Evolutionary conservation across 2,888 invertebrate species (phyloP).

Genomic region (Thyatira batis): DNA sequence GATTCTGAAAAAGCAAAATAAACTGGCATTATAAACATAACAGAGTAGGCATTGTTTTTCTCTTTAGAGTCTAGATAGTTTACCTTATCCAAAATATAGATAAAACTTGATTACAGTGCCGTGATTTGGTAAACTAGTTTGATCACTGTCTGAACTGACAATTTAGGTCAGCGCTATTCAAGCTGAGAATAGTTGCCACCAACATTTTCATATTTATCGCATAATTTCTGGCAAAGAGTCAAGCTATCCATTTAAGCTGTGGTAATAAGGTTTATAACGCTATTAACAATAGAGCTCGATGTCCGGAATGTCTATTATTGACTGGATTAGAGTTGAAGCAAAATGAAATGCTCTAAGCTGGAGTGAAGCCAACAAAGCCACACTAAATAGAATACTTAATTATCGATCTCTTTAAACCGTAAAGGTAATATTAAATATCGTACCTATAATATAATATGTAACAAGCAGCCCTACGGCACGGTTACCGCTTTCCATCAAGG

Average conservation of each 20-base stretch:
- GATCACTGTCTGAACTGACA: neutral
- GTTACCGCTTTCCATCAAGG: too few species aligned
- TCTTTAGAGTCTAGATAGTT: neutral
- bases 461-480: too few species aligned
- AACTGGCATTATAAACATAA: neutral
- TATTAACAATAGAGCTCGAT: neutral
- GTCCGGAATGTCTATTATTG: neutral
- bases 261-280: neutral
- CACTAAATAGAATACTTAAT: neutral
- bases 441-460: too few species aligned
- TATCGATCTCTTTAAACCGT: neutral
- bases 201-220: neutral
- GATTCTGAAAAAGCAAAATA: too few species aligned
- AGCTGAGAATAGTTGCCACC: neutral
- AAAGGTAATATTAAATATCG: too few species aligned
- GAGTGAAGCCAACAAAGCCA: neutral
- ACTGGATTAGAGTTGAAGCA: neutral
- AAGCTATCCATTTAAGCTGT: neutral
- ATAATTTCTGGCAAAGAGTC: neutral
- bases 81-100: neutral
- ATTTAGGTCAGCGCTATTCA: constrained; percentile 5
- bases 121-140: neutral
- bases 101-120: neutral
- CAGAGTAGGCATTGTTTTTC: neutral
- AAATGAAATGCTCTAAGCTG: neutral